Evolutionary conservation across 1,140 invertebrate species (phyloP), one percentile per base, ranked within the genome.

Genomic region (Chionoecetes opilio): DNA sequence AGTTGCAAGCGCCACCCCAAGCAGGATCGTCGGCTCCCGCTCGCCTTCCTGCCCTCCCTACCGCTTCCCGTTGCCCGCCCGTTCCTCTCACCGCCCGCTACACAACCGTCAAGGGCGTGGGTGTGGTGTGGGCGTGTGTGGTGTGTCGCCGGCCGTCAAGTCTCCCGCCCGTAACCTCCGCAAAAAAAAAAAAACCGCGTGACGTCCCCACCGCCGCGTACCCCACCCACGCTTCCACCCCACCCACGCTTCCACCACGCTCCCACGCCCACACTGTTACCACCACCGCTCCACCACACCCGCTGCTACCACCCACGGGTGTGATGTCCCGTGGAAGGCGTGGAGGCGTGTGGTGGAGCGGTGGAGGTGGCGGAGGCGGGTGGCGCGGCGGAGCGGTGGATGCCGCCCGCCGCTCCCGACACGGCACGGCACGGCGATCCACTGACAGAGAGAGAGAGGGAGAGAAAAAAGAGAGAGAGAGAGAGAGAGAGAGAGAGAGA

Each of bases 401-500:
- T n/a, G n/a, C n/a, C n/a, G n/a, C n/a, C 21, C 46, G 46, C 46
- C 46, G 46, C 46, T 17, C 11, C 46, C 46, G 46, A 9, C 46
- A 17, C 63, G 5, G 6, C 63, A 5, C 63, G 21, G 11, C 63
- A 6, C n/a, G 63, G 63, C 63, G 21, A 75, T 17, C 26, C 63
- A n/a, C 21, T 26, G 63, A 75, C 21, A 75, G 63, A 75, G 63
- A 75, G 63, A 75, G 63, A 75, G 63, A 75, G 53, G 26, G 53
- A 26, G 53, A 26, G 53, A 63, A 21, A 63, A 21, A 63, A 63
- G 53, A 63, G 53, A 63, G 53, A 63, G 53, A 63, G 53, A 63
- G 63, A 75, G 63, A 75, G 63, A n/a, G 63, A n/a, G 63, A 75
- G 63, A 75, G 63, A 46, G 41, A 46, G 41, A 46, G 41, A 46